These are phyloP conservation scores for Mustela nigripes DNA, from an alignment of 2,113 vertebrate genomes.

Conservation along the genomic window DNA sequence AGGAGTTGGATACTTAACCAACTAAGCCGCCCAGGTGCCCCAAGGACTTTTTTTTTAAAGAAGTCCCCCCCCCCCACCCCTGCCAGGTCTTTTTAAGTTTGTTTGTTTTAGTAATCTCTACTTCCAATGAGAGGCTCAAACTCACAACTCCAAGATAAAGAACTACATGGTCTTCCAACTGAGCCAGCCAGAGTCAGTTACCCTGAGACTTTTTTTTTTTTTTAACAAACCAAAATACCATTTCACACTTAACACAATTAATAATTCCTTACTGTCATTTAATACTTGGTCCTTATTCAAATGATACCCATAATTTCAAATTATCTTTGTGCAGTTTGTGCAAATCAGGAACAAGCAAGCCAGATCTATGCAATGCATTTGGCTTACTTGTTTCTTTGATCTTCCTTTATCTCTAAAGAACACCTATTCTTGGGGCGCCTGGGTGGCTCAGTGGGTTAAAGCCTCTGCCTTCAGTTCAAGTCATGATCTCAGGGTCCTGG, in stretches of 20 bases:
- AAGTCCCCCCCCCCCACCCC: too few relatives aligned
- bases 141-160: neutral
- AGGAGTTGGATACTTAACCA: neutral
- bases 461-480: too few relatives aligned
- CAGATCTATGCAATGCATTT: neutral
- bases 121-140: neutral
- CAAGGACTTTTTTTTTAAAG: neutral
- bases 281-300: neutral
- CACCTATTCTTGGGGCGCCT: neutral
- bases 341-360: neutral
- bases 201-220: neutral
- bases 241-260: neutral
- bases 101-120: neutral
- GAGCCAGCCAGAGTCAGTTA: neutral
- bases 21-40: neutral
- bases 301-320: neutral
- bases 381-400: neutral
- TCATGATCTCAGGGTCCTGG: too few relatives aligned
- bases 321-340: neutral
- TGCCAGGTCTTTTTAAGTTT: neutral
- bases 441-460: too few relatives aligned
- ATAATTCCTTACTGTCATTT: neutral
- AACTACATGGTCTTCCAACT: neutral
- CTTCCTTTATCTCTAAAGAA: neutral
- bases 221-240: neutral